Evolutionary conservation across 1,140 invertebrate species (phyloP).

Genomic region (Andrena cerasifolii): DNA sequence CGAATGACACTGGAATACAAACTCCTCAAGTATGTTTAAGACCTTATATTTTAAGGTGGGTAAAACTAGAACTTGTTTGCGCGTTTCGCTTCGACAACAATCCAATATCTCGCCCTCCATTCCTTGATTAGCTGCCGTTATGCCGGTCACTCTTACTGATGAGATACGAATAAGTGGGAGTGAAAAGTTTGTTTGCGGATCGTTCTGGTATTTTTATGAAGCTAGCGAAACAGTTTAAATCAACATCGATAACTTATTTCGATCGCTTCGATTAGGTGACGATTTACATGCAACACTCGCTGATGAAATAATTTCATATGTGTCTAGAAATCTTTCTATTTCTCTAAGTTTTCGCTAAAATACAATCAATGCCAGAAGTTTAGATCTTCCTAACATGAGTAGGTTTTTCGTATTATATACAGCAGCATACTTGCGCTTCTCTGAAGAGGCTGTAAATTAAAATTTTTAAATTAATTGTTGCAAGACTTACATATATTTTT

Average conservation of each 20-base stretch:
- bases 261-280: background rate
- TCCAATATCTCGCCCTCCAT: background rate
- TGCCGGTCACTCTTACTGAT: background rate
- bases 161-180: background rate
- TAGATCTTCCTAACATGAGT: no score
- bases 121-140: conserved; percentile 24
- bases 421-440: no score
- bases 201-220: background rate
- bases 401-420: no score
- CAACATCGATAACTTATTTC: background rate
- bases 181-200: background rate
- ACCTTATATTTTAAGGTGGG: background rate
- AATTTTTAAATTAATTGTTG: no score
- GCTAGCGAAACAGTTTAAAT: no score
- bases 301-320: no score
- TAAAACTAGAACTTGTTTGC: background rate
- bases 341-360: no score
- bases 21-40: background rate
- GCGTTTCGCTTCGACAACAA: background rate
- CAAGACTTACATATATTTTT: no score
- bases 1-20: background rate
- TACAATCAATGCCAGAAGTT: no score
- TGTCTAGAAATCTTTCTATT: no score
- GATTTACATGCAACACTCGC: no score
- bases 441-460: no score